Conservation (phyloP, 2,888 invertebrate species). For the Chrysina gloriosa region DNA sequence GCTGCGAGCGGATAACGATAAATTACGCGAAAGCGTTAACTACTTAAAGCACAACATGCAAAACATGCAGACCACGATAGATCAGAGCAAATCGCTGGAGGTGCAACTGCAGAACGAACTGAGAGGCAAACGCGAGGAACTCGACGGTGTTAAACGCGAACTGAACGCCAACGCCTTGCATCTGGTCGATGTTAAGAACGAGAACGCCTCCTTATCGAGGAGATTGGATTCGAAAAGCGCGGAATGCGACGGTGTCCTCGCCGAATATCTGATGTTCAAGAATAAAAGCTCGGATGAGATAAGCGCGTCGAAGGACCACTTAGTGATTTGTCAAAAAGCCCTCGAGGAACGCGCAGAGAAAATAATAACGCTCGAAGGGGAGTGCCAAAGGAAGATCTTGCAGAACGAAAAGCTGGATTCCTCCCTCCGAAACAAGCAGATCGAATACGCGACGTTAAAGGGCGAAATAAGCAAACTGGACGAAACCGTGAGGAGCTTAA, state of each 20-base stretch:
- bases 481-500: background rate
- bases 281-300: background rate
- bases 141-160: slow-evolving; percentile 19
- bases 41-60: slow-evolving; percentile 58
- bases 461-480: background rate
- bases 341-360: background rate
- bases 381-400: background rate
- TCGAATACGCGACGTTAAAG: background rate
- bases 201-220: background rate
- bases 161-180: slow-evolving; percentile 36
- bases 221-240: slow-evolving; percentile 25
- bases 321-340: background rate
- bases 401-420: background rate
- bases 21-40: slow-evolving; percentile 50
- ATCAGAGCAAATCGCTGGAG: slow-evolving; percentile 51
- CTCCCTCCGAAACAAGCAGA: background rate
- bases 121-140: slow-evolving; percentile 31
- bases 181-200: background rate
- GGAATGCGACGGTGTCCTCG: background rate
- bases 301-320: background rate
- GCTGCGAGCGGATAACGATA: slow-evolving; percentile 47
- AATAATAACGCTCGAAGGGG: background rate
- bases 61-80: slow-evolving; percentile 56
- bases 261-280: slow-evolving; percentile 21
- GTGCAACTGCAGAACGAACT: slow-evolving; percentile 13